Percentiles rank a stretch among this genome's conserved stretches.
Evolutionary conservation across 2,797 vertebrate species (phyloP).

Genomic region (Falco berigora): DNA sequence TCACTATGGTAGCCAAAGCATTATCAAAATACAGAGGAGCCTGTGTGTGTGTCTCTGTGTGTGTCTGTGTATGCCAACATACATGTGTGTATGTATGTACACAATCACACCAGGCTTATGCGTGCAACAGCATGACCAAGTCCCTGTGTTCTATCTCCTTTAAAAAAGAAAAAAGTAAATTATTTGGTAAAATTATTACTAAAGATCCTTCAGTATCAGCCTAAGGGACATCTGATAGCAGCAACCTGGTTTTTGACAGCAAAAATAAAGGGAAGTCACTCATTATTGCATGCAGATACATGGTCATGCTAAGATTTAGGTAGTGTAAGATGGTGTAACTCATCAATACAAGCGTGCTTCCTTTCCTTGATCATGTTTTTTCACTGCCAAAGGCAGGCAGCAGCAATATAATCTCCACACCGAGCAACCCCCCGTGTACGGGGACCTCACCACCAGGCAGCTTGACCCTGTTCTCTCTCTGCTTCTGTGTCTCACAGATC

Average conservation of each 20-base stretch:
- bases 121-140: neutral
- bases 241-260: neutral
- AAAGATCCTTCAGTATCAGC: neutral
- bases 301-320: neutral
- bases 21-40: neutral
- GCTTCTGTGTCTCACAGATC: neutral
- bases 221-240: neutral
- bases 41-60: neutral
- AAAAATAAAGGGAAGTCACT: neutral
- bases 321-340: neutral
- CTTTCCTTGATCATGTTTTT: neutral
- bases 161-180: neutral
- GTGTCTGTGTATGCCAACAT: neutral
- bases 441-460: neutral
- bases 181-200: neutral
- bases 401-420: neutral
- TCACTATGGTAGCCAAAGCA: neutral
- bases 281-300: neutral
- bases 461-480: neutral
- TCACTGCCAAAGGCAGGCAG: neutral
- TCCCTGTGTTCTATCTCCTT: neutral
- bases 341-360: neutral
- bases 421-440: fast-evolving
- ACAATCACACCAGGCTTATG: neutral
- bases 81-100: neutral